These are phyloP conservation scores for Merluccius polli DNA, from an alignment of 2,797 vertebrate genomes.

Conservation along the genomic window DNA sequence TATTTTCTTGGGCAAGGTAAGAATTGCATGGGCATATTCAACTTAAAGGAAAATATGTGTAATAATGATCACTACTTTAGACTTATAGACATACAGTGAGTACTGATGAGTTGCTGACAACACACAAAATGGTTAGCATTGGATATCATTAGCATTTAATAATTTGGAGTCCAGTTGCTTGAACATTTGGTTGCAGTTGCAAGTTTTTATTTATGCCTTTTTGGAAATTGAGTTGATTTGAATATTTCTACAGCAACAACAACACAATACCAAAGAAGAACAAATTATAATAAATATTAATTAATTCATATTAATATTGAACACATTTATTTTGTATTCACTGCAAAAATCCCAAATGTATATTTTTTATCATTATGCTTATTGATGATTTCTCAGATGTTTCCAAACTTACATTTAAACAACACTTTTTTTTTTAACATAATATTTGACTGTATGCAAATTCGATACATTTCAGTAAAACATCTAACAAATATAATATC, in stretches of 20 bases:
- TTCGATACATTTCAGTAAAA: too few relatives aligned
- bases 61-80: neutral
- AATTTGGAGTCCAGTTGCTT: neutral
- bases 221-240: neutral
- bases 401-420: too few relatives aligned
- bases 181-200: neutral
- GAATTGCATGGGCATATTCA: slow-evolving; percentile 3
- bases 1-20: slow-evolving; percentile 23
- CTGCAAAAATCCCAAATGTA: neutral
- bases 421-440: too few relatives aligned
- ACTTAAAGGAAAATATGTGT: neutral
- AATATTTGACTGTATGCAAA: too few relatives aligned
- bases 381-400: neutral
- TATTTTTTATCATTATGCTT: neutral
- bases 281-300: too few relatives aligned
- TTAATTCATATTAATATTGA: neutral
- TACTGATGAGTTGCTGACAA: neutral
- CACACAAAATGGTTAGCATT: neutral
- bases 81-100: neutral
- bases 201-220: neutral
- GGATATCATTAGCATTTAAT: neutral
- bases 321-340: neutral
- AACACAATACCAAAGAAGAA: neutral
- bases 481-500: too few relatives aligned
- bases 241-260: neutral